A percentile compares a stretch with the other conserved stretches of the same genome.
Evolutionary conservation across 2,113 vertebrate genomes (phyloP).

Genomic region (Rhinopomastus cyanomelas): DNA sequence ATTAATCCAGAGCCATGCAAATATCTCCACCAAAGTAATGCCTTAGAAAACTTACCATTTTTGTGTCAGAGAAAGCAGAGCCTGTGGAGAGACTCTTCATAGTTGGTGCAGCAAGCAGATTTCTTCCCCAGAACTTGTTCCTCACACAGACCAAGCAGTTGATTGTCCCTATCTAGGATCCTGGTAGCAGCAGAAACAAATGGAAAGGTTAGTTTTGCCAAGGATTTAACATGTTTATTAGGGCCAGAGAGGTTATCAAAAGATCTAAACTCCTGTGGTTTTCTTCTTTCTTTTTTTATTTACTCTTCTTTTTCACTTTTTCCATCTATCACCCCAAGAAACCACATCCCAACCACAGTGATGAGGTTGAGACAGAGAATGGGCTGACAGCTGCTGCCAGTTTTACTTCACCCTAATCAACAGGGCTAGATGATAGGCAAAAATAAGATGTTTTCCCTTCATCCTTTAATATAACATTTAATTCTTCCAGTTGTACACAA

Average conservation of each 20-base stretch:
- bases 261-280: rapidly evolving
- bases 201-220: neutral
- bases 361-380: neutral
- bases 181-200: neutral
- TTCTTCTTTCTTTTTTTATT: neutral
- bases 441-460: neutral
- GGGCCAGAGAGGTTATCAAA: neutral
- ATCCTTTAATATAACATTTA: neutral
- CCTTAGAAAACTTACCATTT: neutral
- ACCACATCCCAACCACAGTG: neutral
- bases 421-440: neutral
- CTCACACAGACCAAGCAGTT: neutral
- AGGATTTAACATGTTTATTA: neutral
- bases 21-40: neutral
- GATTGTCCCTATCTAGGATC: neutral
- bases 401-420: neutral
- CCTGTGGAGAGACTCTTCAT: neutral
- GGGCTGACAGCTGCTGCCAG: neutral
- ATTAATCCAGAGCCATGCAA: neutral
- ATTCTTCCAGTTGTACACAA: neutral
- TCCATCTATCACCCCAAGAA: neutral
- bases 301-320: neutral
- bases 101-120: rapidly evolving
- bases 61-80: neutral
- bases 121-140: neutral